Evolutionary conservation across 1,140 invertebrate genomes (phyloP), one percentile per base, ranked within the genome.

Genomic region (Portunus trituberculatus): DNA sequence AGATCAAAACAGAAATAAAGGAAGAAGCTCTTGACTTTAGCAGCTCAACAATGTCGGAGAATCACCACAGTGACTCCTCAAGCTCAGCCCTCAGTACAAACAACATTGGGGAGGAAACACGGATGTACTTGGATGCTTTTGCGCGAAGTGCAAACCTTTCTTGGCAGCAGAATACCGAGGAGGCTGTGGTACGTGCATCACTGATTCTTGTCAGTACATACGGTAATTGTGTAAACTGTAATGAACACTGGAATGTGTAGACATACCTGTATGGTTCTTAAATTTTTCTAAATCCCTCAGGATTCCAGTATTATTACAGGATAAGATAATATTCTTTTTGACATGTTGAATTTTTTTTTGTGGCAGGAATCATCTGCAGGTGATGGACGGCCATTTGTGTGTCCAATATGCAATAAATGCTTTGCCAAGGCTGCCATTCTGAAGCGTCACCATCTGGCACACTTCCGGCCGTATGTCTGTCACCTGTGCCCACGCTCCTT

Each of bases 341-440:
- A 59, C 46, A n/a, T 8, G 16, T 48, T 87, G 28, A 67, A 25
- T 32, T n/a, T 10, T 8, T 95, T 32, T 29, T 92, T 10, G 6
- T 52, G 20, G 14, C 93, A 94, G 91, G 95, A 94, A 48, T 59
- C 86, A 8, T 46, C 76, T 76, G 48, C 91, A 39, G 84, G 28
- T 52, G 93, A 93, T 88, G 95, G 91, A 39, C 91, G 96, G 31
- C 96, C 96, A 31, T 96, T 92, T 93, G 86, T 94, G 28, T 96
- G 96, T 86, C 96, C 96, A n/a, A 96, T 96, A 32, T 96, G 96
- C 88, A 94, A 93, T n/a, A 96, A 96, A 92, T 95, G 83, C 28
- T 96, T 96, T 95, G 96, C 95, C 82, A 96, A 96, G 67, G 96
- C 95, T 88, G 96, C 96, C 28, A 96, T 96, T 28, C 76, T 96